Evolutionary conservation across 2,113 vertebrate species (phyloP).

Genomic region (Upupa epops): DNA sequence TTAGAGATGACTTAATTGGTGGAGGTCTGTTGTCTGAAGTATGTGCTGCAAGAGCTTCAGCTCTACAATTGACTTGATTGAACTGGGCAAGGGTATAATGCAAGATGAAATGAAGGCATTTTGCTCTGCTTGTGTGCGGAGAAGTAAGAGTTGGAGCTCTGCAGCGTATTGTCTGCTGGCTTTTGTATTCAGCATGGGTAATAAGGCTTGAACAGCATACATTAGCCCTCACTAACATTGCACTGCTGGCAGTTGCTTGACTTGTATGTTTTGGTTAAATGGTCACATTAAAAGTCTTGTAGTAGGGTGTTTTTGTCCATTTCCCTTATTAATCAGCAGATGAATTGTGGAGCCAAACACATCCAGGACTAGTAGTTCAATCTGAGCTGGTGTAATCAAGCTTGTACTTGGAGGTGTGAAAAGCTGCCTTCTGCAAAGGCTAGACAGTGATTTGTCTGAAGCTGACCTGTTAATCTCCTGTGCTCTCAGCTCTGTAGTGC

Average conservation of each 20-base stretch:
- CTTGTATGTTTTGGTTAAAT: not conserved
- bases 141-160: slow-evolving; percentile 27
- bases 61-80: not conserved
- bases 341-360: not conserved
- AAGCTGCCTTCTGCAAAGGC: not conserved
- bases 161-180: slow-evolving; percentile 20
- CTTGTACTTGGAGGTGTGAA: slow-evolving; percentile 15
- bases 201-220: not conserved
- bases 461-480: not conserved
- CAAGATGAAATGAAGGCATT: not conserved
- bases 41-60: not conserved
- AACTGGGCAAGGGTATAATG: not conserved
- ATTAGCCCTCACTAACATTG: not conserved
- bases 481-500: not conserved
- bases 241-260: not conserved
- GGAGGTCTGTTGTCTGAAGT: not conserved
- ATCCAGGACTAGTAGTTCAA: not conserved
- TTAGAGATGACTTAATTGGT: not conserved
- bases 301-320: not conserved
- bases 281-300: not conserved
- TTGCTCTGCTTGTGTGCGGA: not conserved
- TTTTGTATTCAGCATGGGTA: slow-evolving; percentile 14
- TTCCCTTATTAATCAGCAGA: not conserved
- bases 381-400: not conserved
- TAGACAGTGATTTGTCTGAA: not conserved